These are phyloP conservation scores for Puffinus mauretanicus DNA, from an alignment of 2,113 vertebrate species.

Conservation along the genomic window DNA sequence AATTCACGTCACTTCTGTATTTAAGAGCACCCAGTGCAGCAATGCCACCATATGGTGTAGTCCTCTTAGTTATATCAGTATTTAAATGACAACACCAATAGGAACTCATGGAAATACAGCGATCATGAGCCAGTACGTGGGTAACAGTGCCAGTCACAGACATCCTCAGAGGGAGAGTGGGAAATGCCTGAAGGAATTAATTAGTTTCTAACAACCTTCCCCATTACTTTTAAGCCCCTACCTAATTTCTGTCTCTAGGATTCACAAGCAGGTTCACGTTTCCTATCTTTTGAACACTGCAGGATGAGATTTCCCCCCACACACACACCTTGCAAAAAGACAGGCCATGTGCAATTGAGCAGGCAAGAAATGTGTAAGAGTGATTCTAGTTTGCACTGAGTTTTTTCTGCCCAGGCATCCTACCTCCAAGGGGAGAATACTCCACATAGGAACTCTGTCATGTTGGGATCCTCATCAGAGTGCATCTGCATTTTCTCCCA, in stretches of 20 bases:
- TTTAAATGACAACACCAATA: slow-evolving; percentile 32
- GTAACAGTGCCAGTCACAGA: slow-evolving; percentile 14
- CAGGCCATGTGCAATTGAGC: neutral
- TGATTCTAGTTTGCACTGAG: neutral
- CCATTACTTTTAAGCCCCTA: neutral
- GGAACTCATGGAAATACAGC: neutral
- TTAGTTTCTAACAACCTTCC: neutral
- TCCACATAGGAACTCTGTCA: neutral
- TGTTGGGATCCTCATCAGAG: neutral
- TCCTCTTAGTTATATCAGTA: neutral
- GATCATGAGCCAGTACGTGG: slow-evolving; percentile 4
- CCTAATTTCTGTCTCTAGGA: neutral
- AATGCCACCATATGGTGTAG: slow-evolving; percentile 63
- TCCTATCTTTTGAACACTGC: neutral
- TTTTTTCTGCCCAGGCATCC: neutral
- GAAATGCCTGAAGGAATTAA: neutral
- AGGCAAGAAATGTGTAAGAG: neutral
- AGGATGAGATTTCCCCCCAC: neutral
- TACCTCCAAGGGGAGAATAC: neutral
- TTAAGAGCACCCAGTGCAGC: slow-evolving; percentile 31
- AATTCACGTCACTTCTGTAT: slow-evolving; percentile 37
- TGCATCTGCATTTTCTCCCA: neutral
- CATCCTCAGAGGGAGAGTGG: neutral
- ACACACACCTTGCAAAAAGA: neutral
- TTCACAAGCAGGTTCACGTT: neutral